These are phyloP conservation scores for Dryomyza anilis DNA, from an alignment of 2,888 invertebrate species.

Conservation along the genomic window DNA sequence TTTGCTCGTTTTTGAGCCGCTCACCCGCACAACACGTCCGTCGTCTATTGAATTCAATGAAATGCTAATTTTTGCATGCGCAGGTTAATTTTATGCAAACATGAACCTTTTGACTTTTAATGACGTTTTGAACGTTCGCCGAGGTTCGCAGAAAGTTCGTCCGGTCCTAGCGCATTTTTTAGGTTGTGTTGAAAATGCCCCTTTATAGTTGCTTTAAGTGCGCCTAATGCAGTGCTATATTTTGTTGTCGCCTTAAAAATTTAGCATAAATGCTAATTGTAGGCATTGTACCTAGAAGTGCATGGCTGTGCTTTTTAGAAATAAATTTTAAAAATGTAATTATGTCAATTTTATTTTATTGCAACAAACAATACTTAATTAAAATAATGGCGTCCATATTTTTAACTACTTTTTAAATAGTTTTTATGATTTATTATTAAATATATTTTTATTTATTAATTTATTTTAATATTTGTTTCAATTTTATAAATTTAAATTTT, in stretches of 20 bases:
- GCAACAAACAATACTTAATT: too few relatives aligned
- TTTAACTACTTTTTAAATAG: too few relatives aligned
- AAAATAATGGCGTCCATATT: too few relatives aligned
- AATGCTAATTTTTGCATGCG: conserved; percentile 2
- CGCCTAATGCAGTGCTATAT: conserved; percentile 10
- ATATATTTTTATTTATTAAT: too few relatives aligned
- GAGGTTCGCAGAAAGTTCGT: not conserved
- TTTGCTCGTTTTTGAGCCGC: not conserved
- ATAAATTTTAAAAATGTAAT: too few relatives aligned
- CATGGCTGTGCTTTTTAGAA: too few relatives aligned
- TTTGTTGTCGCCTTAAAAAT: conserved; percentile 8
- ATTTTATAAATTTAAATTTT: too few relatives aligned
- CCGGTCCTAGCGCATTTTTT: too few relatives aligned
- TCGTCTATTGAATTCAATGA: conserved; percentile 9
- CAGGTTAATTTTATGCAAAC: conserved; percentile 19
- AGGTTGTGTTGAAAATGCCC: too few relatives aligned
- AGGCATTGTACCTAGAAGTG: not conserved
- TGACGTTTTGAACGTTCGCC: conserved; percentile 1
- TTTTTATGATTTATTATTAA: too few relatives aligned
- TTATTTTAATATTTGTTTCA: too few relatives aligned
- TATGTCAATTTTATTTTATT: too few relatives aligned
- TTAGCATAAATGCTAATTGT: conserved; percentile 2
- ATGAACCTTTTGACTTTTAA: conserved; percentile 10
- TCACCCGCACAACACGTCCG: not conserved
- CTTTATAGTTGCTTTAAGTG: not conserved